A percentile compares a stretch with the other conserved stretches of the same genome.
phyloP scores from a whole-genome alignment of 2,888 invertebrate species.

The Sturmia bella region DNA sequence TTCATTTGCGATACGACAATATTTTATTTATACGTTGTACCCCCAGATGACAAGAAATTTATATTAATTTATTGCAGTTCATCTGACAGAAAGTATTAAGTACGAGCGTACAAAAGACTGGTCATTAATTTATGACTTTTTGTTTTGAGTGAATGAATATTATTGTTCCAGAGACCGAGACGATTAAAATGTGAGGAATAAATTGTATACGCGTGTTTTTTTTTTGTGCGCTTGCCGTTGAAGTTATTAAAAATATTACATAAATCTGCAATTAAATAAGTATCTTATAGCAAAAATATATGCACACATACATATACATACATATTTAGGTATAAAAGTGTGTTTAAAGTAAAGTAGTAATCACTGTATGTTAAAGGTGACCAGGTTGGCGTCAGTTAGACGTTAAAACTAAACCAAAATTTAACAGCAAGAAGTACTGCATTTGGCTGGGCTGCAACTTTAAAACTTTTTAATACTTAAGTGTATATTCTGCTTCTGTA shows the following conservation, averaged over 20 bases:
- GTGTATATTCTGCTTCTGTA: too few relatives aligned
- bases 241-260: slow-evolving; percentile 49
- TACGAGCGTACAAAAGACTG: slow-evolving; percentile 71
- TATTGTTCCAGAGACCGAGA: slow-evolving; percentile 37
- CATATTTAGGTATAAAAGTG: slow-evolving; percentile 28
- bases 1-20: slow-evolving; percentile 33
- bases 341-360: slow-evolving; percentile 24
- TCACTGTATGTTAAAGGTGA: slow-evolving; percentile 17
- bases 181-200: slow-evolving; percentile 41
- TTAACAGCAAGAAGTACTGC: too few relatives aligned
- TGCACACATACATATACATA: neutral
- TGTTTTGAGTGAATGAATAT: slow-evolving; percentile 77
- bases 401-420: too few relatives aligned
- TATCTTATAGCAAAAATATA: slow-evolving; percentile 3
- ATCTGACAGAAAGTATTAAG: slow-evolving; percentile 80
- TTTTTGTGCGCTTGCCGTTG: neutral
- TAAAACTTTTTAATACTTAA: too few relatives aligned
- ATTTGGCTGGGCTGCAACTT: too few relatives aligned
- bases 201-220: neutral
- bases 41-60: slow-evolving; percentile 78
- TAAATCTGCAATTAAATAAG: slow-evolving; percentile 45
- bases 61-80: slow-evolving; percentile 81
- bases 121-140: slow-evolving; percentile 79
- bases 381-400: too few relatives aligned
- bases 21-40: slow-evolving; percentile 55